Evolutionary conservation across 1,140 invertebrate species (phyloP).

Genomic region (Scaptodrosophila lebanonensis): DNA sequence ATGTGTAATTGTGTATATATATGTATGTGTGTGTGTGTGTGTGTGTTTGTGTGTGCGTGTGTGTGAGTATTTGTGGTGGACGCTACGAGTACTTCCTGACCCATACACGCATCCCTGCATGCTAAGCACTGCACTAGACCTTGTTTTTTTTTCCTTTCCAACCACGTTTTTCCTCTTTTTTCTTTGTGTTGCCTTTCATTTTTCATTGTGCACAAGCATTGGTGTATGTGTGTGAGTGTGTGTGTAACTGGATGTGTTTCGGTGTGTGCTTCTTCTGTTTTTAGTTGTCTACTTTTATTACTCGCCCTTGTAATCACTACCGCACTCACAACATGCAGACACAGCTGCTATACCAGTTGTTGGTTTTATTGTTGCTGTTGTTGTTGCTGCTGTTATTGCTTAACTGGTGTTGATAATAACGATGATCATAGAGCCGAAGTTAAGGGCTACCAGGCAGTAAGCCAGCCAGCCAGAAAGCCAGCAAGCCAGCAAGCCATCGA

Average conservation of each 20-base stretch:
- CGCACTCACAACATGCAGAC: conserved; percentile 14
- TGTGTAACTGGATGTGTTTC: conserved; percentile 4
- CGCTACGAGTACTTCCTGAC: no score
- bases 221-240: background rate
- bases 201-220: no score
- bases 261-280: conserved; percentile 30
- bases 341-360: background rate
- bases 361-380: background rate
- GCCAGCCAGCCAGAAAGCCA: conserved; percentile 25
- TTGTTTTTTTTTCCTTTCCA: conserved; percentile 36
- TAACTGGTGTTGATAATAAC: conserved; percentile 69
- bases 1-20: background rate
- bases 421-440: conserved; percentile 44
- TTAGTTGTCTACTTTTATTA: conserved; percentile 66
- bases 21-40: background rate
- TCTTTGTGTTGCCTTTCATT: no score
- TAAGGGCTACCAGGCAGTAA: background rate
- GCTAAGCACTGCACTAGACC: conserved; percentile 52
- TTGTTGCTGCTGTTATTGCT: conserved; percentile 43
- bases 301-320: conserved; percentile 64
- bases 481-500: conserved; percentile 31
- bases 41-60: background rate
- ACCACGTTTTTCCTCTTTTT: background rate
- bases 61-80: no score
- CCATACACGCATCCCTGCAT: no score